Evolutionary conservation across 2,888 invertebrate species (phyloP).

Genomic region (Cepaea hortensis): DNA sequence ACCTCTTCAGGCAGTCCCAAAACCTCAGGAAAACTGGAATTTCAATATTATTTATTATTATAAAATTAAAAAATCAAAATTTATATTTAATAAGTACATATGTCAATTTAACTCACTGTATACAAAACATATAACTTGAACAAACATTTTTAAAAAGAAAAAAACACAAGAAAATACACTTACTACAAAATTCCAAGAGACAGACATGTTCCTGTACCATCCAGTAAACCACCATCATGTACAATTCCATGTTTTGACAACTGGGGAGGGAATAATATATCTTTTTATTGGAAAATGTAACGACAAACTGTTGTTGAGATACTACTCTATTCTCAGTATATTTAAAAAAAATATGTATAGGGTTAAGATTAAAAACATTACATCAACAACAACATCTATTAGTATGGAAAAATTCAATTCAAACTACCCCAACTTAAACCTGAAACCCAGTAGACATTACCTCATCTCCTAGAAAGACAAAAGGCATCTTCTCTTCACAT

Average conservation of each 20-base stretch:
- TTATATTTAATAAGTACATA: background rate
- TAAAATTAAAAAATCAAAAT: background rate
- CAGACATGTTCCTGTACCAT: conserved; percentile 85
- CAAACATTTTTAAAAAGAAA: too few relatives aligned
- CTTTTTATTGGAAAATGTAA: too few relatives aligned
- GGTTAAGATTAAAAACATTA: background rate
- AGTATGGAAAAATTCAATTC: too few relatives aligned
- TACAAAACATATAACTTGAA: too few relatives aligned
- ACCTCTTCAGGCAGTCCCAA: conserved; percentile 55
- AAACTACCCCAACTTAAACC: background rate
- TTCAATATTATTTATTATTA: background rate
- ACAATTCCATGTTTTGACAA: conserved; percentile 88
- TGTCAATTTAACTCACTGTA: background rate
- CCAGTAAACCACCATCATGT: conserved; percentile 94
- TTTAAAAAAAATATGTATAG: background rate
- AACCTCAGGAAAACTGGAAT: conserved; percentile 63
- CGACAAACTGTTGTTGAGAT: too few relatives aligned
- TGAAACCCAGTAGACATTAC: conserved; percentile 76
- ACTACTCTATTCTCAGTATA: too few relatives aligned
- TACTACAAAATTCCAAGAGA: conserved; percentile 73
- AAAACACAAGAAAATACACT: conserved; percentile 51
- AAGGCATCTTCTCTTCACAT: conserved; percentile 95
- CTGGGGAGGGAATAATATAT: conserved; percentile 74
- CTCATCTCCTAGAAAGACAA: conserved; percentile 91
- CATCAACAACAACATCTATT: background rate